Evolutionary conservation across 2,113 vertebrate species (phyloP), one percentile per base, ranked within the genome.

Genomic region (Chelonoidis abingdonii): DNA sequence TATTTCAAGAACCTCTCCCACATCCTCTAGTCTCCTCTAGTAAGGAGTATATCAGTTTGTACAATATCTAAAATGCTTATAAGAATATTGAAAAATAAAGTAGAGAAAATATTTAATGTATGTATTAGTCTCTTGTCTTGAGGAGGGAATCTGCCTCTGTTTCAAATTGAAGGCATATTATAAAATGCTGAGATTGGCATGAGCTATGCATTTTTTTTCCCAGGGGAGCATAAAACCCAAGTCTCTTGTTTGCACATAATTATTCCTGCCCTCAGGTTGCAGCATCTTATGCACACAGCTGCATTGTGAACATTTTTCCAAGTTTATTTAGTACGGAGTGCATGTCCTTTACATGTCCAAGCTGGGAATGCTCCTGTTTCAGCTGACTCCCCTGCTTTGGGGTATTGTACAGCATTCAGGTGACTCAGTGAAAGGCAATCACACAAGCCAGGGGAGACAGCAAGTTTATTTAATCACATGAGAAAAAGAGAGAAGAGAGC

Each of bases 281-380:
- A 90, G 90, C 56, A 75, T 94, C 90, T 89, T 92, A 53, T 47
- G 87, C 87, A 5, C 80, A 89, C 50, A 88, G 93, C 94, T 93
- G 95, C 92, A 88, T 95, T 94, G 92, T 93, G 94, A 96, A 93
- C 56, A 81, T 87, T 95, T 97, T 97, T 95, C 96, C 96, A 96
- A 97, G 97, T 97, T 98, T 97, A 96, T 94, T 96, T 97, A 98
- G 95, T 93, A 92, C 80, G 0, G 38, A 98, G 89, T 93, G 69
- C 94, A 96, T 96, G 95, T 91, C 91, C 87, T 96, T 98, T 97
- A 93, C 97, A 92, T 95, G 97, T 97, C 88, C 83, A 97, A 97
- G 97, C 96, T 94, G 90, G 89, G 96, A 97, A 95, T 4, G 24
- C 94, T 95, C 93, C 89, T 96, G 87, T 95, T 97, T 95, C 97